Base-by-base conservation (phyloP, 2,888 invertebrate genomes). In the Chironomus riparius region DNA sequence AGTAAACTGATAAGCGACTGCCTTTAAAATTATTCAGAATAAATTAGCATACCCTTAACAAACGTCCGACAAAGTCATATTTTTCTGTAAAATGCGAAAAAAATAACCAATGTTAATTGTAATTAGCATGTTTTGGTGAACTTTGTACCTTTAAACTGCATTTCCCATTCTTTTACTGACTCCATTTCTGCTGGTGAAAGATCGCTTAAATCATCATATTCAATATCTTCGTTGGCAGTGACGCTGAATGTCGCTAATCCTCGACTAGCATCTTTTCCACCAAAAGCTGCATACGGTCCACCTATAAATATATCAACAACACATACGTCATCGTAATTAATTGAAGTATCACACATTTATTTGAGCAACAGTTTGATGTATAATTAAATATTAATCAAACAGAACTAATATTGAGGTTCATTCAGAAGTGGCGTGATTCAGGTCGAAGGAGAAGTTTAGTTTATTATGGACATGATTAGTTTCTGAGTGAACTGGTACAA, bases 171-270 rank as follows among this genome's bases (percentile, higher is more conserved):
- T 79, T 89, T 89, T 6, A 98, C 92, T 22, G 95, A 94, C 79
- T 96, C 96, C 95, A 98, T 96, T 86, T 98, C 94, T 87, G 92
- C 90, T 13, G 92, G 89, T 81, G 91, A 93, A 76, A 98, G 88
- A 85, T 98, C 98, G 83, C 94, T 94, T 76, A 98, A 87, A 84
- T 98, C 98, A 87, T 98, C 98, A 85, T 96, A 96, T 80, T 92
- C 94, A 78, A 92, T 91, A 79, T 90, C 92, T 74, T 92, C 89
- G 78, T 90, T 89, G 72, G 90, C 87, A 72, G 90, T 89, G 70
- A 97, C 91, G 50, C 92, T 92, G 84, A 98, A 98, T 78, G 95
- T 97, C 61, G 97, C 98, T 75, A 98, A 86, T 56, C 96, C 96
- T 82, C 98, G 88, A 4, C 97, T 95, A 70, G 97, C 98, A 88